Conservation (phyloP, 2,888 invertebrate species). For the Diploptera punctata region DNA sequence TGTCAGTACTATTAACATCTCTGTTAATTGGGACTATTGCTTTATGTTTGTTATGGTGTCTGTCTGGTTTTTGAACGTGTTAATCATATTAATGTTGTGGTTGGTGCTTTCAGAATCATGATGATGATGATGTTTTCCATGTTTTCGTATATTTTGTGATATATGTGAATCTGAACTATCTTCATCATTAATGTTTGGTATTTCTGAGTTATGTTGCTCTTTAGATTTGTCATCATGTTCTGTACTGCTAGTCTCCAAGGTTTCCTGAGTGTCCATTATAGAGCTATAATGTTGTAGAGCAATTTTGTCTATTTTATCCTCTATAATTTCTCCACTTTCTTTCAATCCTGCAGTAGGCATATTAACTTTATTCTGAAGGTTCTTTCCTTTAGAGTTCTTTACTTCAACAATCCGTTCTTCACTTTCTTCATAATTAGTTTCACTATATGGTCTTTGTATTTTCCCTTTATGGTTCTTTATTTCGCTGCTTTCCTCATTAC, state of each 20-base stretch:
- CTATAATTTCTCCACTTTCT: too few relatives aligned
- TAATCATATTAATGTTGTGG: not conserved
- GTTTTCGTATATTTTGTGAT: conserved; percentile 11
- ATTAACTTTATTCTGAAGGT: too few relatives aligned
- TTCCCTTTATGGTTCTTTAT: too few relatives aligned
- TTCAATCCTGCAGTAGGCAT: too few relatives aligned
- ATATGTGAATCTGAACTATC: not conserved
- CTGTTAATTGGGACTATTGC: not conserved
- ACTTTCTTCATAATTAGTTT: too few relatives aligned
- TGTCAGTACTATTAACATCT: not conserved
- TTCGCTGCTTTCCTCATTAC: not conserved
- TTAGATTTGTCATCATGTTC: not conserved
- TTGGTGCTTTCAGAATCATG: not conserved
- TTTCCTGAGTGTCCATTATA: too few relatives aligned
- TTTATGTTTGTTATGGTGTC: conserved; percentile 11
- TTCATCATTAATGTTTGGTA: not conserved
- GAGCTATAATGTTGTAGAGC: too few relatives aligned
- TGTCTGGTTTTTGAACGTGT: not conserved
- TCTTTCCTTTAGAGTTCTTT: too few relatives aligned
- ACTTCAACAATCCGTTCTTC: too few relatives aligned
- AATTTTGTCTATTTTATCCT: too few relatives aligned
- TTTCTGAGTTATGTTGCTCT: not conserved
- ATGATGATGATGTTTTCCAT: not conserved
- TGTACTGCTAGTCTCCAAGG: not conserved
- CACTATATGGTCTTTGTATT: too few relatives aligned